Percentiles rank a stretch among this genome's conserved stretches.
phyloP scores from a whole-genome alignment of 2,113 vertebrate genomes.

The Mus spicilegus region DNA sequence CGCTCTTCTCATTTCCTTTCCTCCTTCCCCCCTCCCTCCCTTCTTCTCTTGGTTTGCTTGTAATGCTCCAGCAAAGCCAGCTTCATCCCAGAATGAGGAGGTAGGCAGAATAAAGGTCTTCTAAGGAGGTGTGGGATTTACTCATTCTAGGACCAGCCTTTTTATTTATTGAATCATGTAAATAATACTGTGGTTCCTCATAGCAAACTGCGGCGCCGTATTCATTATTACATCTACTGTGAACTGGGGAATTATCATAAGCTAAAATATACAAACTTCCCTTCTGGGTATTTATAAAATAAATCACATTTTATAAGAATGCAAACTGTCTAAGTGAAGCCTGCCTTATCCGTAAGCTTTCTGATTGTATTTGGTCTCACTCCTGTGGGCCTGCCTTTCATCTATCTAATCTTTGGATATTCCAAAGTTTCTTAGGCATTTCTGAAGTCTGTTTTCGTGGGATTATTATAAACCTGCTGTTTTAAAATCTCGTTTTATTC shows the following conservation, averaged over 20 bases:
- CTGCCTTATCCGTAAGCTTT: constrained; percentile 26
- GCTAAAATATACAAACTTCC: constrained; percentile 65
- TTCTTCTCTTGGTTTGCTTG: not conserved
- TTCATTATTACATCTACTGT: constrained; percentile 61
- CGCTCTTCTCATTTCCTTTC: not conserved
- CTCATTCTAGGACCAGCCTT: constrained; percentile 41
- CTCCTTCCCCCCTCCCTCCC: fast-evolving
- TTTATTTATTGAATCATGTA: constrained; percentile 72
- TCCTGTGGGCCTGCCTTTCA: constrained; percentile 61
- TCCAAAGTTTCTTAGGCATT: constrained; percentile 36
- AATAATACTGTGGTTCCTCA: constrained; percentile 63
- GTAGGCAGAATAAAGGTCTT: constrained; percentile 37
- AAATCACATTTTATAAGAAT: constrained; percentile 63
- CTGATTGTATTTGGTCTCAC: constrained; percentile 38
- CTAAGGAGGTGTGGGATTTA: constrained; percentile 39
- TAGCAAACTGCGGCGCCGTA: constrained; percentile 59
- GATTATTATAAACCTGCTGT: constrained; percentile 55
- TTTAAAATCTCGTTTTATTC: constrained; percentile 58
- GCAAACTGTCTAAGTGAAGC: constrained; percentile 58
- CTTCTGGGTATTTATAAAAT: constrained; percentile 68
- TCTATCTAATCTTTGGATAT: constrained; percentile 55
- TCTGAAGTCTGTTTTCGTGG: constrained; percentile 56
- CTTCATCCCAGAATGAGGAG: not conserved
- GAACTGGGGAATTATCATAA: constrained; percentile 71
- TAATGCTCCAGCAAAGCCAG: constrained; percentile 36